A percentile compares a stretch with the other conserved stretches of the same genome.
phyloP scores from a whole-genome alignment of 2,888 invertebrate genomes.

The Oasisia sp. region DNA sequence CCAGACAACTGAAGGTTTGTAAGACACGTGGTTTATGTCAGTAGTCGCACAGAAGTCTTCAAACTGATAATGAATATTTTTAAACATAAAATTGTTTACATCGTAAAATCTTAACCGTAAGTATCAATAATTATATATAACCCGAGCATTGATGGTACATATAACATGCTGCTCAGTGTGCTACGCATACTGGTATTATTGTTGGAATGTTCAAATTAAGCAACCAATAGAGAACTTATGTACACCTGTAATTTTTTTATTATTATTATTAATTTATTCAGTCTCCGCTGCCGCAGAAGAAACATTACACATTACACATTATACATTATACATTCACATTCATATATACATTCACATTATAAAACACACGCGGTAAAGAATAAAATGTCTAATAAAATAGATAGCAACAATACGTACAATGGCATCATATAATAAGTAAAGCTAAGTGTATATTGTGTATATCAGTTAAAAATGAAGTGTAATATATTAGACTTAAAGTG shows the following conservation, averaged over 20 bases:
- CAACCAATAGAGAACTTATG: not conserved
- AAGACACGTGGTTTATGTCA: not conserved
- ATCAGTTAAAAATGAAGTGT: not conserved
- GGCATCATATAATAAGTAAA: no score
- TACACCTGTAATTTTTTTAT: not conserved
- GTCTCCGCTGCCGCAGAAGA: no score
- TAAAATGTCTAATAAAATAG: no score
- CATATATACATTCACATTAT: no score
- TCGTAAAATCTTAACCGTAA: not conserved
- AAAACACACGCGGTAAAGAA: no score
- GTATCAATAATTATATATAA: not conserved
- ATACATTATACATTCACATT: no score
- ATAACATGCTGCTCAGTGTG: not conserved
- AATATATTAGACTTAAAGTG: not conserved
- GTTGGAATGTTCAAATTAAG: not conserved
- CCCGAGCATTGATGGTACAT: not conserved
- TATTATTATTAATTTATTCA: no score
- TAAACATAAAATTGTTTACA: not conserved
- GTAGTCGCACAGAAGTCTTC: not conserved
- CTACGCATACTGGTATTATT: not conserved
- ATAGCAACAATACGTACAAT: no score
- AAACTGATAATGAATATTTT: not conserved
- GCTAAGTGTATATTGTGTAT: no score
- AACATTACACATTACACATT: no score
- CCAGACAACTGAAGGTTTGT: slow-evolving; percentile 12